Base-by-base conservation (phyloP, 2,888 invertebrate species). In the Harpagoxenus sublaevis region DNA sequence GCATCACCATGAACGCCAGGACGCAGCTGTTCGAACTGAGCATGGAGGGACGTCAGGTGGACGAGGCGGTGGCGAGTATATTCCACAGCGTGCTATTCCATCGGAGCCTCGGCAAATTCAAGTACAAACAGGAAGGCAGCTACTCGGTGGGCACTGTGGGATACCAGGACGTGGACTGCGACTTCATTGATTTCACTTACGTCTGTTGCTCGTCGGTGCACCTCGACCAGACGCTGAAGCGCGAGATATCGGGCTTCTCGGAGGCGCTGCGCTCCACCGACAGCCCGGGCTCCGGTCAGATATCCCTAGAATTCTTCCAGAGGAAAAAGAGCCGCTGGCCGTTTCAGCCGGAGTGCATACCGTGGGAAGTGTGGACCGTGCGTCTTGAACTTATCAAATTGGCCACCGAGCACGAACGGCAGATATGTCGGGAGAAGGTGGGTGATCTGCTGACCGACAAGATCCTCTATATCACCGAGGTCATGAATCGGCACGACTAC, bases 321-420 rank as follows among this genome's bases (percentile, higher is more conserved):
- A 98, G 97, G 95, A 98, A 98, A 91, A 97, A 98, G 92, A 97
- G 97, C 79, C 97, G 98, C 78, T 99, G 99, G 99, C 95, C 94
- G 1, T 98, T 99, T 95, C 97, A 97, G 89, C 97, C 98, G 9
- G 99, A 99, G 94, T 98, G 98, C 94, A 98, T 98, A 93, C 99
- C 99, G 0, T 99, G 99, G 99, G 99, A 99, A 95, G 98, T 99
- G 82, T 99, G 99, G 99, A 99, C 99, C 53, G 97, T 99, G 8
- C 97, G 98, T 92, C 96, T 99, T 89, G 98, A 99, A 94, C 96
- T 99, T 57, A 97, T 98, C 42, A 97, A 97, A 92, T 96, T 99
- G 75, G 97, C 97, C 86, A 98, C 97, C 94, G 99, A 99, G 94
- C 97, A 97, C 94, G 99, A 99, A 93, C 96, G 98, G 91, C 98